phyloP scores from a whole-genome alignment of 1,140 invertebrate genomes.

The Cephus cinctus region DNA sequence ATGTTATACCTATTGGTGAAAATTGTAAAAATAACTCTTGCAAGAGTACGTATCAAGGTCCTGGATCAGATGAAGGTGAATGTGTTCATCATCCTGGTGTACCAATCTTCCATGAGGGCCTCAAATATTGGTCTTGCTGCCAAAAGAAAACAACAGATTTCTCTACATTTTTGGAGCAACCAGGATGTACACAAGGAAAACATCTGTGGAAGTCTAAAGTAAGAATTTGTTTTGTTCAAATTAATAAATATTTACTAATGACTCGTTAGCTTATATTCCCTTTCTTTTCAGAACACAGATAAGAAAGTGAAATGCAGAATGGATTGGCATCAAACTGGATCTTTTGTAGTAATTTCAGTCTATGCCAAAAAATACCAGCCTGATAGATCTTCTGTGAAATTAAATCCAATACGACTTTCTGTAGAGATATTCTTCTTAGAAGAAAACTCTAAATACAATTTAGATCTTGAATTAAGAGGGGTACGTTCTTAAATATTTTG shows the following conservation, averaged over 20 bases:
- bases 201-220: constrained; percentile 88
- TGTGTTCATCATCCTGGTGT: constrained; percentile 87
- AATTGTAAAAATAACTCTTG: constrained; percentile 89
- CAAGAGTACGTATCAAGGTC: constrained; percentile 69
- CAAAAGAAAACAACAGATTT: constrained; percentile 93
- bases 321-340: constrained; percentile 92
- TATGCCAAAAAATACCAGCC: constrained; percentile 91
- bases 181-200: constrained; percentile 76
- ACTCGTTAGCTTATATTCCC: too few species aligned
- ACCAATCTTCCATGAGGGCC: constrained; percentile 96
- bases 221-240: constrained; percentile 19
- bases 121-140: constrained; percentile 99
- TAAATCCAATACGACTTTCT: constrained; percentile 82
- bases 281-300: constrained; percentile 29
- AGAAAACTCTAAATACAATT: constrained; percentile 71
- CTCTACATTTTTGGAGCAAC: constrained; percentile 85
- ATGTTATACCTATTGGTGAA: constrained; percentile 70
- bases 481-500: constrained; percentile 60
- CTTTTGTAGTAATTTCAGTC: constrained; percentile 79
- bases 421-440: constrained; percentile 79
- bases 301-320: constrained; percentile 73
- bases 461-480: constrained; percentile 82
- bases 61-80: constrained; percentile 62
- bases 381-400: constrained; percentile 69
- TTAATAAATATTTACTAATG: too few species aligned